Evolutionary conservation across 2,113 vertebrate species (phyloP).

Genomic region (Sturnus vulgaris): DNA sequence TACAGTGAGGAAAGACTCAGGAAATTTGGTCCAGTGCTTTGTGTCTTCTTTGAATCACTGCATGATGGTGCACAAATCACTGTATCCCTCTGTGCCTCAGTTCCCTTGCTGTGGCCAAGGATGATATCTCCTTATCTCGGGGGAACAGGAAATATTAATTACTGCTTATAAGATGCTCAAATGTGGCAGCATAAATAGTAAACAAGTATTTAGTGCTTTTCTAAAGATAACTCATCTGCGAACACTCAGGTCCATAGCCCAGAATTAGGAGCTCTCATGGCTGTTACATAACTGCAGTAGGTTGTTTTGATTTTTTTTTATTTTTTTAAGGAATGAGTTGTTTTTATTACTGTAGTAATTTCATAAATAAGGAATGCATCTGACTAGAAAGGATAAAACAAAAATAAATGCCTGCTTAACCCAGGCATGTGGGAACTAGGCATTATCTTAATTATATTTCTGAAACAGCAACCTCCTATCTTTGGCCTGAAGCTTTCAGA

Average conservation of each 20-base stretch:
- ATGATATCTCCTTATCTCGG: not conserved
- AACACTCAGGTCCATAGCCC: not conserved
- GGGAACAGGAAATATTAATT: not conserved
- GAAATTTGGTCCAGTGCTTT: not conserved
- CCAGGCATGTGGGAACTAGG: not conserved
- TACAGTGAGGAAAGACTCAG: not conserved
- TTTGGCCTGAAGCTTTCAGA: not conserved
- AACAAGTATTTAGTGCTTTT: not conserved
- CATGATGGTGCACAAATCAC: constrained; percentile 32
- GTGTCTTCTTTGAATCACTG: not conserved
- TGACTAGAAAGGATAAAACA: constrained; percentile 1
- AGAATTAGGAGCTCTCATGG: not conserved
- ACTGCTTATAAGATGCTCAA: not conserved
- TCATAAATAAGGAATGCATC: constrained; percentile 1
- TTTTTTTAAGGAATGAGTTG: not conserved
- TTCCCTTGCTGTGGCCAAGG: not conserved
- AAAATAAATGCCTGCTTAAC: constrained; percentile 37
- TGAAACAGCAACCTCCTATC: not conserved
- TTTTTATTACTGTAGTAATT: constrained; percentile 22
- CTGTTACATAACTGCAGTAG: not conserved
- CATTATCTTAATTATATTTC: constrained; percentile 5
- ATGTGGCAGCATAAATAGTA: not conserved
- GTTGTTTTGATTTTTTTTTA: not conserved
- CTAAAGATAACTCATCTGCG: constrained; percentile 8
- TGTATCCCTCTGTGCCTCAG: not conserved